Evolutionary conservation across 2,888 invertebrate species (phyloP).

Genomic region (Volucella inanis): DNA sequence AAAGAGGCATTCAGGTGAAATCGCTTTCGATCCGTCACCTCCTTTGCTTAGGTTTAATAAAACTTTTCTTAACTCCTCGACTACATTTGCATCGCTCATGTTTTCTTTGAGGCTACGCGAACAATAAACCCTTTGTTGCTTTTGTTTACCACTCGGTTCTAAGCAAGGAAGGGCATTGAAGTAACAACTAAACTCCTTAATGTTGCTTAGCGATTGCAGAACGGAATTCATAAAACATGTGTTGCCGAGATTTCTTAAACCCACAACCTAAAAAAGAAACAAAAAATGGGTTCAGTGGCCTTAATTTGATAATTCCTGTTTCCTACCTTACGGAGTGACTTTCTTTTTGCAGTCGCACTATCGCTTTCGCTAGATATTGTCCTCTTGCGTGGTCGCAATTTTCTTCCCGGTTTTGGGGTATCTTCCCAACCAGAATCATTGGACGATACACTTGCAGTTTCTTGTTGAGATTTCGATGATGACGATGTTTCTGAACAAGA

Average conservation of each 20-base stretch:
- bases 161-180: conserved; percentile 90
- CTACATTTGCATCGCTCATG: conserved; percentile 88
- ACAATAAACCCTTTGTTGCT: conserved; percentile 84
- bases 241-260: conserved; percentile 91
- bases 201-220: conserved; percentile 92
- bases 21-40: conserved; percentile 88
- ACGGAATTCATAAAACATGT: conserved; percentile 95
- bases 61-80: conserved; percentile 91
- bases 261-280: conserved; percentile 84
- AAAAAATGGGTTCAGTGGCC: neutral
- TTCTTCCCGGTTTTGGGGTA: conserved; percentile 74
- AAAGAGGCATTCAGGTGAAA: conserved; percentile 91
- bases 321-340: conserved; percentile 64
- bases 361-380: conserved; percentile 78
- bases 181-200: conserved; percentile 92
- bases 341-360: conserved; percentile 57
- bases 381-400: conserved; percentile 77
- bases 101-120: conserved; percentile 86
- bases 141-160: conserved; percentile 83
- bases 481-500: conserved; percentile 81
- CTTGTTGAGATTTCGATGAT: conserved; percentile 77
- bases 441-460: conserved; percentile 77
- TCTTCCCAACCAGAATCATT: conserved; percentile 78
- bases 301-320: neutral
- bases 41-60: conserved; percentile 88